These are phyloP conservation scores for Phalera bucephala DNA, from an alignment of 2,888 invertebrate species.

Conservation along the genomic window DNA sequence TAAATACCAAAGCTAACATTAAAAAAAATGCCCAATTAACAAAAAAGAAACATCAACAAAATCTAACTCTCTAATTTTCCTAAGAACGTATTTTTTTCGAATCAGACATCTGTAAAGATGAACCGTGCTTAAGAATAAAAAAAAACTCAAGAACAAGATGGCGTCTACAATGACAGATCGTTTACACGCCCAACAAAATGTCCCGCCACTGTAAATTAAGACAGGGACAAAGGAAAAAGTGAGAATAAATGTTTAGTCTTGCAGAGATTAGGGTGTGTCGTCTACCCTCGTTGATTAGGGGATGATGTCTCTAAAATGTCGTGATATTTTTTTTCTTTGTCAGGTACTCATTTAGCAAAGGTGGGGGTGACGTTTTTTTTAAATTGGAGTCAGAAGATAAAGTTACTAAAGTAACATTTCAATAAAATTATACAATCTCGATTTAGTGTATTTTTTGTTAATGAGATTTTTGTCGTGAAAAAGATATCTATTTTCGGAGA, in stretches of 20 bases:
- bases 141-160: conserved; percentile 49
- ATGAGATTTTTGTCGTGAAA: too few relatives aligned
- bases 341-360: too few relatives aligned
- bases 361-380: too few relatives aligned
- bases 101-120: conserved; percentile 48
- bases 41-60: conserved; percentile 12
- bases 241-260: conserved; percentile 29
- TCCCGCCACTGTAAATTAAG: conserved; percentile 53
- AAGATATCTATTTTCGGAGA: too few relatives aligned
- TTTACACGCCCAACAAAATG: conserved; percentile 70
- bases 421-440: too few relatives aligned
- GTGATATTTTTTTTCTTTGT: not conserved
- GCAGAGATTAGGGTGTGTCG: conserved; percentile 19
- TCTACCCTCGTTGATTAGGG: conserved; percentile 16
- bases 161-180: conserved; percentile 70
- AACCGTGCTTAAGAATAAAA: conserved; percentile 41
- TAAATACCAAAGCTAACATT: too few relatives aligned
- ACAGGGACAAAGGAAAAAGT: conserved; percentile 26
- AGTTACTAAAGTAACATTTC: too few relatives aligned
- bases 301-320: conserved; percentile 2
- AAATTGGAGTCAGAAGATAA: too few relatives aligned
- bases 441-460: too few relatives aligned
- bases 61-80: conserved; percentile 8
- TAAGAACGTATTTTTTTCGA: conserved; percentile 34
- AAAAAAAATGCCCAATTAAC: conserved; percentile 4